Evolutionary conservation across 2,113 vertebrate genomes (phyloP).

Genomic region (Chaenocephalus aceratus): DNA sequence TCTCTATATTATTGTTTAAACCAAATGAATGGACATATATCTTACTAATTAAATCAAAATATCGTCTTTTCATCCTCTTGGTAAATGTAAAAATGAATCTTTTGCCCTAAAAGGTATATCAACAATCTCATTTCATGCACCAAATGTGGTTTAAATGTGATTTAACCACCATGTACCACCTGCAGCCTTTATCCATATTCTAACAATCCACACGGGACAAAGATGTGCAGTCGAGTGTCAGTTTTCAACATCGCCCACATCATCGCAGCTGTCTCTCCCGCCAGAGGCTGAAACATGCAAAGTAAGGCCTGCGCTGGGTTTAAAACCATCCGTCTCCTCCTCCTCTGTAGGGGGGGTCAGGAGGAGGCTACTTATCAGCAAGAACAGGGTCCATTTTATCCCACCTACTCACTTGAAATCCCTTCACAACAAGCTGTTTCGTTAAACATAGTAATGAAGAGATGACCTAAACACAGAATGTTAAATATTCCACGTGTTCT

Average conservation of each 20-base stretch:
- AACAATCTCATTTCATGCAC: no score
- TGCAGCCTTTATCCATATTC: not conserved
- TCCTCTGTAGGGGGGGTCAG: not conserved
- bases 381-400: not conserved
- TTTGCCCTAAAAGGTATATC: not conserved
- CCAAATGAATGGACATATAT: no score
- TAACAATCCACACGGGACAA: not conserved
- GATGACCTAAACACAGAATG: no score
- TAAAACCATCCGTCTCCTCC: conserved; percentile 6
- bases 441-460: no score
- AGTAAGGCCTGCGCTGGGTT: not conserved
- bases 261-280: conserved; percentile 14
- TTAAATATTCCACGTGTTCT: not conserved
- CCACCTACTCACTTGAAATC: not conserved
- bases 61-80: not conserved
- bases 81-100: not conserved
- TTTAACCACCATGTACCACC: no score
- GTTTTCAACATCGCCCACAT: conserved; percentile 34
- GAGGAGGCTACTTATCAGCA: conserved; percentile 1
- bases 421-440: not conserved
- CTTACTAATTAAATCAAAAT: no score
- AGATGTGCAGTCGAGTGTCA: conserved; percentile 2
- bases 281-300: conserved; percentile 15
- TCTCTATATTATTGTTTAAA: no score
- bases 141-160: not conserved